Percentiles rank a stretch among this genome's conserved stretches.
phyloP scores from a whole-genome alignment of 2,888 invertebrate species.

The Anoplius nigerrimus region DNA sequence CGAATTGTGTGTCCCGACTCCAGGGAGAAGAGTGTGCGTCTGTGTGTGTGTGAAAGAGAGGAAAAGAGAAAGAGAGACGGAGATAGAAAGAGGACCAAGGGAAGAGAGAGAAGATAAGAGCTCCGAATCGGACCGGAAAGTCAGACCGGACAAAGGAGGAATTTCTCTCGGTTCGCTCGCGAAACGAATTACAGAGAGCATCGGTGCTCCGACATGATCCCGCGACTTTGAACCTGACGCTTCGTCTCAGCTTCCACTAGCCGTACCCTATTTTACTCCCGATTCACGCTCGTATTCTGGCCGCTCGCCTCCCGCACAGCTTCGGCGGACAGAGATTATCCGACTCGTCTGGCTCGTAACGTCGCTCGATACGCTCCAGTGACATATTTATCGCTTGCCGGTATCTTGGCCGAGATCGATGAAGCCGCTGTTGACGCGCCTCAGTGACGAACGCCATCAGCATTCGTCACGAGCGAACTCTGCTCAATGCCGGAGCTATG shows the following conservation, averaged over 20 bases:
- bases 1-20: too few relatives aligned
- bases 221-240: conserved; percentile 9
- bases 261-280: conserved; percentile 22
- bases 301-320: too few relatives aligned
- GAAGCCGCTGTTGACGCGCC: too few relatives aligned
- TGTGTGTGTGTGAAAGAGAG: too few relatives aligned
- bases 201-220: conserved; percentile 31
- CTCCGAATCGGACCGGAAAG: conserved; percentile 10
- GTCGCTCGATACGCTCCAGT: too few relatives aligned
- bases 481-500: too few relatives aligned
- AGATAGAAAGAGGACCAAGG: background rate
- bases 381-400: too few relatives aligned
- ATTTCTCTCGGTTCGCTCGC: conserved; percentile 27
- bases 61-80: conserved; percentile 4
- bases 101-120: background rate
- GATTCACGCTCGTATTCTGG: too few relatives aligned
- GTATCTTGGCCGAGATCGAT: too few relatives aligned
- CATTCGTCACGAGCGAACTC: too few relatives aligned
- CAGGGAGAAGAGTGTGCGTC: too few relatives aligned
- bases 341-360: background rate
- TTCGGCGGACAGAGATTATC: conserved; percentile 2
- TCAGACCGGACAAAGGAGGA: conserved; percentile 20
- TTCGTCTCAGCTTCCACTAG: background rate
- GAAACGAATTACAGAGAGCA: conserved; percentile 41
- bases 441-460: too few relatives aligned